These are phyloP conservation scores for Tuta absoluta DNA, from an alignment of 2,888 invertebrate species.

Conservation along the genomic window DNA sequence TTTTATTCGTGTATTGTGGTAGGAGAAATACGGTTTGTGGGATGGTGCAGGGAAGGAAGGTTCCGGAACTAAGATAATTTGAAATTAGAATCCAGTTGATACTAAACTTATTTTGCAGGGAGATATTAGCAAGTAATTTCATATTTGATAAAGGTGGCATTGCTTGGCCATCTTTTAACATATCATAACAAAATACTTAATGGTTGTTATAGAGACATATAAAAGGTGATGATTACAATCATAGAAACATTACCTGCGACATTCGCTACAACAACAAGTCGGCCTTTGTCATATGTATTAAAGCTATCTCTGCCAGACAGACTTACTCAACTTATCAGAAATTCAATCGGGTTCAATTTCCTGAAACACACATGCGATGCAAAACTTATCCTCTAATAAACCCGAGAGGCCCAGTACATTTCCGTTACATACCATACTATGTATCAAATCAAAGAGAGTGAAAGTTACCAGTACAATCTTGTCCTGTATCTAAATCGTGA, in stretches of 20 bases:
- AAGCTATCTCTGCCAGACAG: not conserved
- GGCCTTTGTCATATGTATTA: too few relatives aligned
- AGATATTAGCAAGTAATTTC: too few relatives aligned
- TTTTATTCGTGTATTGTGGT: slow-evolving; percentile 11
- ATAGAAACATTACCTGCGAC: too few relatives aligned
- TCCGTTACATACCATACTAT: slow-evolving; percentile 31
- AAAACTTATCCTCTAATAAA: not conserved
- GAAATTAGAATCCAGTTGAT: not conserved
- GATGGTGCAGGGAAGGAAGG: not conserved
- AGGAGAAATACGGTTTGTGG: not conserved
- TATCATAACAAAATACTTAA: too few relatives aligned
- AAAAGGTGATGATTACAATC: too few relatives aligned
- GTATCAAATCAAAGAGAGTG: slow-evolving; percentile 35
- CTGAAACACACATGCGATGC: not conserved
- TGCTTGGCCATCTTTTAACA: too few relatives aligned
- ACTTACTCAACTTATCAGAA: not conserved
- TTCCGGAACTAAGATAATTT: not conserved
- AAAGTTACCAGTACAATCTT: slow-evolving; percentile 35
- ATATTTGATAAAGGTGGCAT: too few relatives aligned
- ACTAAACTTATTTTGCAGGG: too few relatives aligned
- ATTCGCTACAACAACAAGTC: too few relatives aligned
- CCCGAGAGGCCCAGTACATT: not conserved
- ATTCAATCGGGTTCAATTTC: not conserved
- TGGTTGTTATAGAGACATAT: too few relatives aligned
- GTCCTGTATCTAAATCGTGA: slow-evolving; percentile 32